Evolutionary conservation across 2,113 vertebrate species (phyloP).

Genomic region (Limnothrissa miodon): DNA sequence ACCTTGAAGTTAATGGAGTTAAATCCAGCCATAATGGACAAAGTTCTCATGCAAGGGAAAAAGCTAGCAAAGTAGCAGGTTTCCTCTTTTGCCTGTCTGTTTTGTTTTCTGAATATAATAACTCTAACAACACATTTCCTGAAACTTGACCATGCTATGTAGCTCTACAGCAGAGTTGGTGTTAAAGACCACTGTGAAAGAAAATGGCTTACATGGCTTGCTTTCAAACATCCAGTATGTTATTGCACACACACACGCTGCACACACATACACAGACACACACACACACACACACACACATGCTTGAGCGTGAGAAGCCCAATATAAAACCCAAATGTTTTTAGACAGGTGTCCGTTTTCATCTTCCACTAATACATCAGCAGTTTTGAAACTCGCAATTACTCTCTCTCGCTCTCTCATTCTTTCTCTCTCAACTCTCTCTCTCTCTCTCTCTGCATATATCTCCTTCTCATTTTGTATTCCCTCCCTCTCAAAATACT

Average conservation of each 20-base stretch:
- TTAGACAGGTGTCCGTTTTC: conserved; percentile 5
- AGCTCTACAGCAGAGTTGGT: not conserved
- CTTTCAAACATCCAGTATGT: not conserved
- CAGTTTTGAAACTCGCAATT: not conserved
- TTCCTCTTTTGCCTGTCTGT: not conserved
- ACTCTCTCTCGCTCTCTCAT: not conserved
- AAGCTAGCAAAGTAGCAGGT: not conserved
- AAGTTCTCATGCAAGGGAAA: not conserved
- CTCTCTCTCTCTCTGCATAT: not conserved
- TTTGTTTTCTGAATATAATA: not conserved
- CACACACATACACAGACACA: too few relatives aligned
- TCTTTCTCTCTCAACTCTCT: not conserved
- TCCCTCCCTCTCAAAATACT: not conserved
- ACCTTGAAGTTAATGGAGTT: not conserved
- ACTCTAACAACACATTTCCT: not conserved
- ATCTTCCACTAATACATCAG: not conserved
- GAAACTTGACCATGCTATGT: not conserved
- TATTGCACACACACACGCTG: not conserved
- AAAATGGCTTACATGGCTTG: not conserved
- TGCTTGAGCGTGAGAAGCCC: not conserved
- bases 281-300: too few relatives aligned
- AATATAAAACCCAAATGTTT: conserved; percentile 12
- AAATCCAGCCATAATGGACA: not conserved
- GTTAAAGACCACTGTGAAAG: not conserved
- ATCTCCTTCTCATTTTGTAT: not conserved